Percentiles rank a stretch among this genome's conserved stretches.
Evolutionary conservation across 2,888 invertebrate species (phyloP).

Genomic region (Ormyrus labotus): DNA sequence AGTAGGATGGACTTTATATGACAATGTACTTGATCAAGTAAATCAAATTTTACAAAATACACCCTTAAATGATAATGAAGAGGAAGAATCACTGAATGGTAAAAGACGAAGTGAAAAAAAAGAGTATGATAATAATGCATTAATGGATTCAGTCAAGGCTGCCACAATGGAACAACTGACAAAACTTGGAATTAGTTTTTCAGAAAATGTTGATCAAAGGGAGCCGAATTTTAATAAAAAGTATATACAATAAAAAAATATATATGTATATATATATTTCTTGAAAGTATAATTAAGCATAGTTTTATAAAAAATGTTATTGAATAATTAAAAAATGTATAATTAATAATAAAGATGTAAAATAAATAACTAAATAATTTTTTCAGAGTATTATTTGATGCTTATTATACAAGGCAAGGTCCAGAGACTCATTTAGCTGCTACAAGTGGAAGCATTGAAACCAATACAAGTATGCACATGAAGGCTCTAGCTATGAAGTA

Average conservation of each 20-base stretch:
- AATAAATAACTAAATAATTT: slow-evolving; percentile 2
- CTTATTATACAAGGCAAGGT: slow-evolving; percentile 69
- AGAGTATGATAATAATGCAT: slow-evolving; percentile 59
- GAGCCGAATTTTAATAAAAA: slow-evolving; percentile 63
- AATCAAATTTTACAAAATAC: slow-evolving; percentile 78
- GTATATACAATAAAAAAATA: slow-evolving; percentile 48
- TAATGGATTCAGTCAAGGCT: slow-evolving; percentile 67
- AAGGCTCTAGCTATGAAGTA: slow-evolving; percentile 79
- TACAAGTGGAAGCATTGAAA: slow-evolving; percentile 67
- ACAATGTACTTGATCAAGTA: slow-evolving; percentile 82
- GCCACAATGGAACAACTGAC: slow-evolving; percentile 72
- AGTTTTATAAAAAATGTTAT: not conserved
- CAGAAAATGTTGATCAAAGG: slow-evolving; percentile 64
- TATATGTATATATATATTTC: not conserved
- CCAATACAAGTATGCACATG: slow-evolving; percentile 78
- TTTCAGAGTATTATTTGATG: slow-evolving; percentile 66
- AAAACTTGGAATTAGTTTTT: slow-evolving; percentile 70
- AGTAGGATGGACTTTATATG: slow-evolving; percentile 84
- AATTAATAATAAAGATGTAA: not conserved
- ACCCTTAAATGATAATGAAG: slow-evolving; percentile 59
- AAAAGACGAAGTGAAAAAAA: slow-evolving; percentile 41
- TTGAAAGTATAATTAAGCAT: not conserved
- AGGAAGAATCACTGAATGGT: slow-evolving; percentile 29
- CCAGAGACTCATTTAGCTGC: slow-evolving; percentile 65
- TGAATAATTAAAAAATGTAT: not conserved